Evolutionary conservation across 2,888 invertebrate species (phyloP).

Genomic region (Zygogramma bicolorata): DNA sequence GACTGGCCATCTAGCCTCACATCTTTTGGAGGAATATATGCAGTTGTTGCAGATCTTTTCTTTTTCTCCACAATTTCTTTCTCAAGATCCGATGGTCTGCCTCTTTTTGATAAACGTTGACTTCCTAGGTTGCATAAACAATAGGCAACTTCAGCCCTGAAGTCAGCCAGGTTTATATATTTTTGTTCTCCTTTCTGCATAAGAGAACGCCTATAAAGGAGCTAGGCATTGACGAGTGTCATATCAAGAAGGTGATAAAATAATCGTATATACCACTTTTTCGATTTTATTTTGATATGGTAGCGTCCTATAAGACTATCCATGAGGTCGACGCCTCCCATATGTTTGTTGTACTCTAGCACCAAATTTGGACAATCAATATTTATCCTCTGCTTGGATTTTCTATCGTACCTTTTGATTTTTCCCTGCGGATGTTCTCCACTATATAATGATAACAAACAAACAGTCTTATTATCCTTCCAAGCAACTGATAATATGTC

Average conservation of each 20-base stretch:
- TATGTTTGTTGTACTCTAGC: slow-evolving; percentile 50
- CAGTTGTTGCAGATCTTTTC: slow-evolving; percentile 21
- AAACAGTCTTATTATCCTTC: slow-evolving; percentile 61
- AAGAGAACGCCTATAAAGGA: slow-evolving; percentile 38
- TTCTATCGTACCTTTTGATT: slow-evolving; percentile 33
- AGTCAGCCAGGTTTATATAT: slow-evolving; percentile 12
- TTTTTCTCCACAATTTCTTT: slow-evolving; percentile 28
- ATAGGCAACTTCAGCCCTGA: slow-evolving; percentile 31
- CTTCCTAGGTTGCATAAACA: slow-evolving; percentile 26
- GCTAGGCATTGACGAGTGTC: slow-evolving; percentile 45
- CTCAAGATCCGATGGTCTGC: slow-evolving; percentile 30
- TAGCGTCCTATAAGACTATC: slow-evolving; percentile 50
- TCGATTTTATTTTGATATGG: slow-evolving; percentile 42
- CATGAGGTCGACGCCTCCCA: slow-evolving; percentile 54
- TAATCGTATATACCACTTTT: slow-evolving; percentile 46
- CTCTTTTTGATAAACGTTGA: slow-evolving; percentile 23
- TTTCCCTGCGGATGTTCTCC: slow-evolving; percentile 49
- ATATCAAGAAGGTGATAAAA: slow-evolving; percentile 49
- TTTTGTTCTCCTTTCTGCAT: background rate
- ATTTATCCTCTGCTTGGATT: slow-evolving; percentile 42
- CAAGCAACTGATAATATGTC: slow-evolving; percentile 42
- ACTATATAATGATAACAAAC: slow-evolving; percentile 58
- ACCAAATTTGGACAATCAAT: slow-evolving; percentile 49
- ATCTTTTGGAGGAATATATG: slow-evolving; percentile 26
- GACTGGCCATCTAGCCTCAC: slow-evolving; percentile 23